These are phyloP conservation scores for Blera fallax DNA, from an alignment of 2,888 invertebrate species.

Conservation along the genomic window DNA sequence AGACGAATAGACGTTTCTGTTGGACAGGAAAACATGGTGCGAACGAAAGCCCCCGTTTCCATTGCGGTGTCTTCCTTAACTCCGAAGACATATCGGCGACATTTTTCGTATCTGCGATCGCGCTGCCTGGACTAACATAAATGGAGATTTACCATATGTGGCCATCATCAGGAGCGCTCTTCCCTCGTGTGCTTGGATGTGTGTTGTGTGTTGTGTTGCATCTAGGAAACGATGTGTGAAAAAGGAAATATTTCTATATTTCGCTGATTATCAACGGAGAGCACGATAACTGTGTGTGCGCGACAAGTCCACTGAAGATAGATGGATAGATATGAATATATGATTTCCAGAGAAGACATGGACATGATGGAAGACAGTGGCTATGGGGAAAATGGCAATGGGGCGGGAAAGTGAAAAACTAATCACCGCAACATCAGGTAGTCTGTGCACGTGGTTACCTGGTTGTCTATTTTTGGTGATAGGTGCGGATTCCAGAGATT, in stretches of 20 bases:
- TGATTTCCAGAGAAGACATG: slow-evolving; percentile 14
- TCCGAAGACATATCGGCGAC: slow-evolving; percentile 71
- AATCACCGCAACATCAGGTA: slow-evolving; percentile 65
- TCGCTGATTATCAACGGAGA: slow-evolving; percentile 62
- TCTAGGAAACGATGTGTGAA: slow-evolving; percentile 72
- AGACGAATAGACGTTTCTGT: slow-evolving; percentile 68
- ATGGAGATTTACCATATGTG: slow-evolving; percentile 72
- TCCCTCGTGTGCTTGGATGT: slow-evolving; percentile 7
- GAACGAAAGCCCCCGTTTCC: slow-evolving; percentile 64
- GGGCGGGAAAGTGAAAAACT: slow-evolving; percentile 69
- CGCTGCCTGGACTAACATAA: slow-evolving; percentile 52
- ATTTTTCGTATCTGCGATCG: slow-evolving; percentile 66
- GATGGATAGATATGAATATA: slow-evolving; percentile 39
- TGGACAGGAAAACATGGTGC: slow-evolving; percentile 66
- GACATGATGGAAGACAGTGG: slow-evolving; percentile 3
- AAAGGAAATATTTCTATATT: slow-evolving; percentile 72
- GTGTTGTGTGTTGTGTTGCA: not conserved
- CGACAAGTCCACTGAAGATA: slow-evolving; percentile 38
- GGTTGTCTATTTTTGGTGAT: slow-evolving; percentile 70
- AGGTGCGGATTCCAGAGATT: slow-evolving; percentile 69
- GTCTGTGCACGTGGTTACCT: slow-evolving; percentile 71
- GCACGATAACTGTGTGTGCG: slow-evolving; percentile 54
- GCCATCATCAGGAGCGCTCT: slow-evolving; percentile 66
- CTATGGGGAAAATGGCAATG: slow-evolving; percentile 29
- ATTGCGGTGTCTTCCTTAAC: slow-evolving; percentile 52